Evolutionary conservation across 2,113 vertebrate genomes (phyloP), one percentile per base, ranked within the genome.

Genomic region (Chaetops frenatus): DNA sequence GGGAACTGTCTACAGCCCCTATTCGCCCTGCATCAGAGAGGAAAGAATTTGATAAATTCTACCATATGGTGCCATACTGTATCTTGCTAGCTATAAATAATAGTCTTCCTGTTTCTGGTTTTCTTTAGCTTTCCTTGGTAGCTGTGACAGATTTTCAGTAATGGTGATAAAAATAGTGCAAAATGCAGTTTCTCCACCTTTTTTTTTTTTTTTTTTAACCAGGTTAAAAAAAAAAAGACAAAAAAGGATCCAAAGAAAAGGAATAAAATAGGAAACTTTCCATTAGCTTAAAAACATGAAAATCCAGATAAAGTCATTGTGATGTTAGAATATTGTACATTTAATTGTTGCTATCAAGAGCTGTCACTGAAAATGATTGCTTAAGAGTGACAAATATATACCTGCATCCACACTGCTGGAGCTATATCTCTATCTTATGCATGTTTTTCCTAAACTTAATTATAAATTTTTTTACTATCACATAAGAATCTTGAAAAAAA

Each of bases 51-150:
- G 94, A 94, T 94, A 95, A 96, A 95, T 96, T 97, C 96, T 96
- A 94, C 96, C 97, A 95, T 96, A 95, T 96, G 97, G 97, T 97
- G 96, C 97, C 94, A 96, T 95, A 92, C 90, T 95, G 90, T 88
- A 91, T 80, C 95, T 96, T 80, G 82, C 86, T 61, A 74, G 97
- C 95, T 96, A 92, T 96, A 96, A 97, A 97, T 97, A 96, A 97
- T 94, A 82, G 93, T 95, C 93, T 96, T 94, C 92, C 92, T 97
- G 90, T 94, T 93, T 90, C 91, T 95, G 95, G 86, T 73, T 95
- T 96, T 94, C 97, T 96, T 87, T 90, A 84, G 29, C 71, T 94
- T 88, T 95, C 81, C 88, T 89, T 85, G 84, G 90, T 97, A 88
- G 84, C 93, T 95, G 93, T 96, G 95, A 96, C 92, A 72, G 83